Evolutionary conservation across 2,797 vertebrate species (phyloP), one percentile per base, ranked within the genome.

Genomic region (Notolabrus celidotus): DNA sequence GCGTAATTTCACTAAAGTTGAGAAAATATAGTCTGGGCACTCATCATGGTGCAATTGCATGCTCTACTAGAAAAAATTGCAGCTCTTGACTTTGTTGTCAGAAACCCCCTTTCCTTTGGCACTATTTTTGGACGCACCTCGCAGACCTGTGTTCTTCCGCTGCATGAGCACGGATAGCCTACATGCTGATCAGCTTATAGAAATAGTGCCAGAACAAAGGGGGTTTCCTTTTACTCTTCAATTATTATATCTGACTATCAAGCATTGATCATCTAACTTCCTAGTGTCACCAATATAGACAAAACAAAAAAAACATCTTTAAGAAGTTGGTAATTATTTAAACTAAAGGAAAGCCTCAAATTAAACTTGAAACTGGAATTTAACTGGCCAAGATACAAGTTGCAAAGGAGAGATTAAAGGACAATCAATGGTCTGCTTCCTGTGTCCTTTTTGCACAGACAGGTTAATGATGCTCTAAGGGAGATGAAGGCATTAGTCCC

Each of bases 401-500:
- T 79, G 46, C 41, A 77, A 83, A 73, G 75, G 69, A 89, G 71
- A 84, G 84, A 92, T 88, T 86, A 83, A 83, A 82, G 57, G 68
- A 70, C 65, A 82, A 90, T 88, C 83, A 80, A 84, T 89, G 83
- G 63, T 71, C 76, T 86, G 67, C 71, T 79, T 87, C 60, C 47
- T 54, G 79, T 79, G 74, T 91, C 85, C 83, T 89, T 89, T 90
- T 88, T 83, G 75, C 73, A 66, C 76, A 81, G 88, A 89, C 86
- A 88, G 87, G 89, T 92, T 93, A 91, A 92, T 89, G 89, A 83
- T 81, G 85, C 92, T 89, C 47, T 4, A 67, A 83, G 64, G 77
- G 77, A 86, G 88, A 84, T 82, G 84, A 79, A 63, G 87, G 80
- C 77, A 75, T 90, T 89, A 83, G 83, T 86, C 59, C 68, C 57